phyloP scores from a whole-genome alignment of 1,140 invertebrate species.

The Nomia melanderi region DNA sequence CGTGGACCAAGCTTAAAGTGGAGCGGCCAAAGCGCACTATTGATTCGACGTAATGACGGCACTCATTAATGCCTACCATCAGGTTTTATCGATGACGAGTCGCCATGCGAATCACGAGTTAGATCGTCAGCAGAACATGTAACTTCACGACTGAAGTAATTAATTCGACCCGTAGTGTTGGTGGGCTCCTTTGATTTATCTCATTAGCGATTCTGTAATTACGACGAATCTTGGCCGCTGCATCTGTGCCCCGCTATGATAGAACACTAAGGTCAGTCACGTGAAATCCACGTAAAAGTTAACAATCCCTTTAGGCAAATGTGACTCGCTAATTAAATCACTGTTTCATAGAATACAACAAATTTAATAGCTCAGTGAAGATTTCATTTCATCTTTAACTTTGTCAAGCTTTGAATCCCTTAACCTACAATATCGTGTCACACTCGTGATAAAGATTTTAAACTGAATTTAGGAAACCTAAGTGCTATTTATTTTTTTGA shows the following conservation, averaged over 20 bases:
- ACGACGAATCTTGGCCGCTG: slow-evolving; percentile 24
- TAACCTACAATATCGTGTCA: too few species aligned
- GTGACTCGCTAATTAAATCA: too few species aligned
- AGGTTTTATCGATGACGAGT: slow-evolving; percentile 8
- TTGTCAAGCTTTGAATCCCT: too few species aligned
- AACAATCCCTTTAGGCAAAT: background rate
- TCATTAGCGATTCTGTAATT: slow-evolving; percentile 51
- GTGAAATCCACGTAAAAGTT: background rate
- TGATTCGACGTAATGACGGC: slow-evolving; percentile 27
- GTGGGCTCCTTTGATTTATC: slow-evolving; percentile 40
- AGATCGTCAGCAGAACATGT: background rate
- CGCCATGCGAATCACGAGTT: background rate
- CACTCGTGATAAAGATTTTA: too few species aligned
- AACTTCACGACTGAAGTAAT: slow-evolving; percentile 19
- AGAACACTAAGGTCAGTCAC: background rate
- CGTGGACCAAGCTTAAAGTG: background rate
- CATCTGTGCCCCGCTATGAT: slow-evolving; percentile 8
- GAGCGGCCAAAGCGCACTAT: slow-evolving; percentile 8
- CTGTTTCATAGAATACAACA: too few species aligned
- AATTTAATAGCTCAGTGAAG: too few species aligned
- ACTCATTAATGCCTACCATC: slow-evolving; percentile 10
- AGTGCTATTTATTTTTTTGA: too few species aligned
- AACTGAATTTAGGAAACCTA: too few species aligned
- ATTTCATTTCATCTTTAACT: too few species aligned
- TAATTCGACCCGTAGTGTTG: slow-evolving; percentile 34